Percentiles rank a stretch among this genome's conserved stretches.
Evolutionary conservation across 37 sponge, comb jelly and placozoan genomes (phyloP).

Genomic region (Mnemiopsis leidyi): DNA sequence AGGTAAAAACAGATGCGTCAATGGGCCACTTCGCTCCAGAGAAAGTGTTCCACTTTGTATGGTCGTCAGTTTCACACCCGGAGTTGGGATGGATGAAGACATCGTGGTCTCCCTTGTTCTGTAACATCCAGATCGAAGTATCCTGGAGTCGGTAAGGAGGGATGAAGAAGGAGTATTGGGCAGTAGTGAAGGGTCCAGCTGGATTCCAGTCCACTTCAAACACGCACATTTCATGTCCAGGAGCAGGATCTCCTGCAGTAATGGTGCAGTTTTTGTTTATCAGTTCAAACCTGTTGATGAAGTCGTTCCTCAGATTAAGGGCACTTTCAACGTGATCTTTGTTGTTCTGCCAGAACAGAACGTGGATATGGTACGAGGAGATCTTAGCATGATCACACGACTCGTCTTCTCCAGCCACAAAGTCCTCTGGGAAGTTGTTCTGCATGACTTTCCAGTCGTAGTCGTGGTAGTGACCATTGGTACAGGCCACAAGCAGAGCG

Average conservation of each 20-base stretch:
- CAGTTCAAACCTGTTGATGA: background rate
- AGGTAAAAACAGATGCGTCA: background rate
- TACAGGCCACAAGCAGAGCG: background rate
- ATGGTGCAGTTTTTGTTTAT: background rate
- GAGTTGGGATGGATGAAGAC: conserved; percentile 28
- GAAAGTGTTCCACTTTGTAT: background rate
- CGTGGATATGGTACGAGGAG: conserved; percentile 10
- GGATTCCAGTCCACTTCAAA: background rate
- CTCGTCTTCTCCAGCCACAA: background rate
- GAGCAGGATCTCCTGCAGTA: background rate
- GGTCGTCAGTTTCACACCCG: conserved; percentile 11
- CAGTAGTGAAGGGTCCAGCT: background rate
- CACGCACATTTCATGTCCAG: conserved; percentile 1
- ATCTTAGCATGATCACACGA: background rate
- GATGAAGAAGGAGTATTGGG: background rate
- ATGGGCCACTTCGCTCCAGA: background rate
- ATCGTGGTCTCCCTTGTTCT: background rate
- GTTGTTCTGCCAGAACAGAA: conserved; percentile 45
- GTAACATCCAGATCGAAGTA: background rate
- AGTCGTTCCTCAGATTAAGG: background rate
- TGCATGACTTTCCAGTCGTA: background rate
- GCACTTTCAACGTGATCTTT: background rate
- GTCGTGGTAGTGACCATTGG: background rate
- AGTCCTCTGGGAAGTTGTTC: background rate
- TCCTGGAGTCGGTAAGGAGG: background rate